These are phyloP conservation scores for Oegoconia quadripuncta DNA, from an alignment of 2,888 invertebrate species.

Conservation along the genomic window DNA sequence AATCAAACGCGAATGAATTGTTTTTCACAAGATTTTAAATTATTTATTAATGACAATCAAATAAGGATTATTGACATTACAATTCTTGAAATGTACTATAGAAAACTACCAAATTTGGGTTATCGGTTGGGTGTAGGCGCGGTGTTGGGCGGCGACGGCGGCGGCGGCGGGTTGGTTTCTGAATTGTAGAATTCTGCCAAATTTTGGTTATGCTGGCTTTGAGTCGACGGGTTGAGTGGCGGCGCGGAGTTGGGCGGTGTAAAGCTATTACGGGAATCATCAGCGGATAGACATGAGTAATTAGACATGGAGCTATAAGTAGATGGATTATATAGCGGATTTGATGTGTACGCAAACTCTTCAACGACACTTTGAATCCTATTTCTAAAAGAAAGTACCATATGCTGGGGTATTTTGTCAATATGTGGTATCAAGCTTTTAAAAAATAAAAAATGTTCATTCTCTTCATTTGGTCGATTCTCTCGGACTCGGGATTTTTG, in stretches of 20 bases:
- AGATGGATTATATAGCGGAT: no score
- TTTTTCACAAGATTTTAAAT: no score
- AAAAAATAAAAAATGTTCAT: slow-evolving; percentile 13
- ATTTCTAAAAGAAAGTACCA: slow-evolving; percentile 14
- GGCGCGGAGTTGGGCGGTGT: background rate
- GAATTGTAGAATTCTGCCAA: background rate
- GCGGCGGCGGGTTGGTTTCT: background rate
- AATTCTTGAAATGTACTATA: background rate
- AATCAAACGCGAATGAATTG: no score
- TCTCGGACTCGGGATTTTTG: background rate
- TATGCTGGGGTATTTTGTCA: slow-evolving; percentile 16
- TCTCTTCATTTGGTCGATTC: background rate
- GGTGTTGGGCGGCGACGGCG: background rate
- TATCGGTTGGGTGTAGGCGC: background rate
- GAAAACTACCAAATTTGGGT: background rate
- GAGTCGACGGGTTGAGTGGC: background rate
- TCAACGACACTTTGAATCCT: slow-evolving; percentile 16
- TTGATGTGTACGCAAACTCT: slow-evolving; percentile 18
- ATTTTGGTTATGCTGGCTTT: background rate
- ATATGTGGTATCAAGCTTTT: slow-evolving; percentile 21
- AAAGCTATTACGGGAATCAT: no score
- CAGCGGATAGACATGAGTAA: no score
- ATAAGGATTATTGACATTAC: background rate
- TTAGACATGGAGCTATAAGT: no score
- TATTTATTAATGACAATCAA: background rate